Evolutionary conservation across 2,888 invertebrate genomes (phyloP).

Genomic region (Fragum sueziense): DNA sequence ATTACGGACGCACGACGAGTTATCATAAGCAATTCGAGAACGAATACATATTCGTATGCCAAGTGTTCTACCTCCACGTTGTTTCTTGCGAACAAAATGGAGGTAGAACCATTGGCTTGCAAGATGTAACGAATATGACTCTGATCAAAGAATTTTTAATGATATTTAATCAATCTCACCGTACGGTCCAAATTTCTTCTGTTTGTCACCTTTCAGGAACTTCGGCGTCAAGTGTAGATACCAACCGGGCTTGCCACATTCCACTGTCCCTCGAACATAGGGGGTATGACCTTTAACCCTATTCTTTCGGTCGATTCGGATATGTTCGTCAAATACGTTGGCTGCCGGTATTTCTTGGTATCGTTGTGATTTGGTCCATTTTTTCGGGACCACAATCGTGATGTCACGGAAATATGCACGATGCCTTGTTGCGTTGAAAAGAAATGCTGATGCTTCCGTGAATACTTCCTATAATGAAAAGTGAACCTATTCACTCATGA

Average conservation of each 20-base stretch:
- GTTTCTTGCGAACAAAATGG: too few species aligned
- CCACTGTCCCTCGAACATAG: slow-evolving; percentile 63
- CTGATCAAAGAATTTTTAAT: too few species aligned
- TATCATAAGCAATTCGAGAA: too few species aligned
- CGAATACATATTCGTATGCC: too few species aligned
- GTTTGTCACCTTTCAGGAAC: slow-evolving; percentile 51
- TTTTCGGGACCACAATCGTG: slow-evolving; percentile 85
- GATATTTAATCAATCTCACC: slow-evolving; percentile 17
- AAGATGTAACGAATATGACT: too few species aligned
- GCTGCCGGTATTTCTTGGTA: slow-evolving; percentile 13
- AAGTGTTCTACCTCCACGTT: too few species aligned
- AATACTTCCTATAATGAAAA: slow-evolving; percentile 83
- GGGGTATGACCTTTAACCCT: slow-evolving; percentile 65
- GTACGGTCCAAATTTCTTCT: slow-evolving; percentile 27
- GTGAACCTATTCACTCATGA: too few species aligned
- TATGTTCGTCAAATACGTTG: slow-evolving; percentile 82
- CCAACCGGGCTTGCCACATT: slow-evolving; percentile 66
- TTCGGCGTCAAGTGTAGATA: slow-evolving; percentile 70
- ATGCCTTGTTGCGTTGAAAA: slow-evolving; percentile 85
- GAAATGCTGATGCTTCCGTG: slow-evolving; percentile 85
- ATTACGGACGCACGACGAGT: too few species aligned
- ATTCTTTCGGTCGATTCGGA: slow-evolving; percentile 84
- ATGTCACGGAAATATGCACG: slow-evolving; percentile 83
- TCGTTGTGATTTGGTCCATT: slow-evolving; percentile 84
- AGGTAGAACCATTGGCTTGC: too few species aligned